Base-by-base conservation (phyloP, 2,888 invertebrate genomes). In the Eugnorisma glareosa region DNA sequence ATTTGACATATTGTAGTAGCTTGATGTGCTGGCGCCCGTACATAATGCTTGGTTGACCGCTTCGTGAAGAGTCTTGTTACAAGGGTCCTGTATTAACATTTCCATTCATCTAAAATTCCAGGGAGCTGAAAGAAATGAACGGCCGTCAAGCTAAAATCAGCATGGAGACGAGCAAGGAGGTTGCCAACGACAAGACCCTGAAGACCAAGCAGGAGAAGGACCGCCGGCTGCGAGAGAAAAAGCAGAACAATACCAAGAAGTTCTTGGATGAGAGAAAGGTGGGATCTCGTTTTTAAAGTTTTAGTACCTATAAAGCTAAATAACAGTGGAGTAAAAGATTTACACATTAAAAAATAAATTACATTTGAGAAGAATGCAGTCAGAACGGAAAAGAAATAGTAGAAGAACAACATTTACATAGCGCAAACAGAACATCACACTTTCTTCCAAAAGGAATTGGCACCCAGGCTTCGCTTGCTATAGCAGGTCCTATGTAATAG, bases 151-250 rank as follows among this genome's bases (percentile, higher is more conserved):
- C 99, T 8, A 99, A 99, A 96, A 98, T 98, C 90, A 99, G 99
- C 70, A 99, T 99, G 89, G 99, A 99, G 94, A 99, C 99, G 35
- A 99, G 99, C 92, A 99, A 99, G 95, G 99, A 99, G 93, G 99
- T 99, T 67, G 98, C 98, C 92, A 99, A 98, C 94, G 99, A 99
- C 94, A 99, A 99, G 96, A 98, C 99, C 0, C 97, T 99, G 76
- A 98, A 99, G 95, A 99, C 99, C 77, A 99, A 99, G 91, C 99
- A 99, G 81, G 99, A 99, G 94, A 99, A 99, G 90, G 99, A 99
- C 93, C 97, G 99, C 64, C 97, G 99, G 66, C 97, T 99, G 76
- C 97, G 99, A 45, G 99, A 99, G 95, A 99, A 99, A 94, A 99
- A 99, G 91, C 99, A 99, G 93, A 99, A 99, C 94, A 99, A 99